Percentiles rank a stretch among this genome's conserved stretches.
Conservation (phyloP, 2,797 vertebrate species). For the Gymnopithys bicolor region DNA sequence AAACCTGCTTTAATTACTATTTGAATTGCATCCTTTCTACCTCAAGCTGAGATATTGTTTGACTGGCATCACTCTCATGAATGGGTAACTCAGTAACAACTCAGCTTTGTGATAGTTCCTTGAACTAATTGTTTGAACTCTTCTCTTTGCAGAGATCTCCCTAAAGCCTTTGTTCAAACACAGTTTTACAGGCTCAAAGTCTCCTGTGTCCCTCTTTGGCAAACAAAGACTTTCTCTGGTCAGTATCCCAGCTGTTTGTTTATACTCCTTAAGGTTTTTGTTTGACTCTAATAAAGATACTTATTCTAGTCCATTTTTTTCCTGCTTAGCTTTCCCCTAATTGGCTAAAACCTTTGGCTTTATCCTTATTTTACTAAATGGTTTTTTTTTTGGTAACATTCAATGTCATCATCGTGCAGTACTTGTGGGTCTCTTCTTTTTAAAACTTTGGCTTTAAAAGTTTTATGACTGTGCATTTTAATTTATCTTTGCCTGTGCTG, state of each 20-base stretch:
- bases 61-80: neutral
- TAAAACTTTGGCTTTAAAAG: neutral
- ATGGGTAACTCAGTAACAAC: neutral
- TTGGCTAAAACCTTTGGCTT: neutral
- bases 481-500: neutral
- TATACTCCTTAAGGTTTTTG: neutral
- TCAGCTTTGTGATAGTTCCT: neutral
- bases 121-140: neutral
- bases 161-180: constrained; percentile 74
- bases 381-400: neutral
- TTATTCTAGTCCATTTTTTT: neutral
- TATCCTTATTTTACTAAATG: neutral
- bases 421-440: neutral
- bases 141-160: constrained; percentile 76
- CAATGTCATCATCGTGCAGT: neutral
- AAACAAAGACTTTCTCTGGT: constrained; percentile 80
- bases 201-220: constrained; percentile 81
- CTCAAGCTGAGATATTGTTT: neutral
- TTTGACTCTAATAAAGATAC: neutral
- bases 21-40: neutral
- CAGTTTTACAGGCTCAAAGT: constrained; percentile 83
- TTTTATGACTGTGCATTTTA: neutral
- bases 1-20: neutral
- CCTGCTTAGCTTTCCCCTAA: neutral
- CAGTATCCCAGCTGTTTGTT: constrained; percentile 43